Evolutionary conservation across 2,888 invertebrate species (phyloP).

Genomic region (Drepanosiphum platanoidis): DNA sequence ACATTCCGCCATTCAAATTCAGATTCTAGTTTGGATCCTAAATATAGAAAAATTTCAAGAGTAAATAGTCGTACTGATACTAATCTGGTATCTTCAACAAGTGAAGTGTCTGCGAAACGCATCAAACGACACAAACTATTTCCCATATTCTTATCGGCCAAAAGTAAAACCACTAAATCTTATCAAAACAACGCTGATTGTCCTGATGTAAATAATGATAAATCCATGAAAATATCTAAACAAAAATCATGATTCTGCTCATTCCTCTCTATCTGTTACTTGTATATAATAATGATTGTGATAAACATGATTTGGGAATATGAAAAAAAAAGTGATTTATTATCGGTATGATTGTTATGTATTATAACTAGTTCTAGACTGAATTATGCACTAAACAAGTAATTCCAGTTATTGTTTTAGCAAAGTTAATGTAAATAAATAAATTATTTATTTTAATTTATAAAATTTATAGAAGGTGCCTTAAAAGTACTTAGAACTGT

Average conservation of each 20-base stretch:
- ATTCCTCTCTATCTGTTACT: slow-evolving; percentile 34
- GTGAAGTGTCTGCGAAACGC: slow-evolving; percentile 48
- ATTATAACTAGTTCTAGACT: slow-evolving; percentile 44
- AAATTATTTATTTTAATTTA: slow-evolving; percentile 19
- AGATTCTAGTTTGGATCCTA: slow-evolving; percentile 53
- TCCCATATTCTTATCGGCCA: slow-evolving; percentile 54
- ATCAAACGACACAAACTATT: slow-evolving; percentile 59
- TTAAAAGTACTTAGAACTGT: slow-evolving; percentile 56
- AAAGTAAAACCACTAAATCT: slow-evolving; percentile 54
- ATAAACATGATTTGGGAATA: slow-evolving; percentile 55
- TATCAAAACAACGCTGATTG: slow-evolving; percentile 28
- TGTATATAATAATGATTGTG: slow-evolving; percentile 58
- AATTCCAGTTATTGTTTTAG: slow-evolving; percentile 56
- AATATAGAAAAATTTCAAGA: slow-evolving; percentile 51
- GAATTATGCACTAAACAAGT: slow-evolving; percentile 32
- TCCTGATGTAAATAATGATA: slow-evolving; percentile 40
- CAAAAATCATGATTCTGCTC: slow-evolving; percentile 39
- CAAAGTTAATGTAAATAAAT: slow-evolving; percentile 30
- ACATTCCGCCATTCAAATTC: slow-evolving; percentile 54
- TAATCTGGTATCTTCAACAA: slow-evolving; percentile 15
- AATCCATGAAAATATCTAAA: slow-evolving; percentile 15
- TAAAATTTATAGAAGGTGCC: slow-evolving; percentile 55
- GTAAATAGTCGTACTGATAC: slow-evolving; percentile 33
- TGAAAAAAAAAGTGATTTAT: slow-evolving; percentile 44
- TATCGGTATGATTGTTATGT: slow-evolving; percentile 37